A percentile compares a stretch with the other conserved stretches of the same genome.
phyloP scores from a whole-genome alignment of 2,797 vertebrate species.

The Falco columbarius region DNA sequence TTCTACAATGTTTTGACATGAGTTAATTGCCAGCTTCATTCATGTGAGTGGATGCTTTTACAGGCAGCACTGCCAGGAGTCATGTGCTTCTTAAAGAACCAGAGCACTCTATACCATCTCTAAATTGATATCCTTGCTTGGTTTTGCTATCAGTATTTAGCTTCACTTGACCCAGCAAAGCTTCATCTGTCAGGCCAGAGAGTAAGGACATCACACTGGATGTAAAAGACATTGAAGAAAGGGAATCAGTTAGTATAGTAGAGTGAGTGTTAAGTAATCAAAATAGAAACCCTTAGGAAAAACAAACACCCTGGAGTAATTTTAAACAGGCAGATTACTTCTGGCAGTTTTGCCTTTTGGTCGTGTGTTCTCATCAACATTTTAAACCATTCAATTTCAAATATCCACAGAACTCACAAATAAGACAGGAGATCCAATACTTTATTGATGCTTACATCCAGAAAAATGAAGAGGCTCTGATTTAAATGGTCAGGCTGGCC shows the following conservation, averaged over 20 bases:
- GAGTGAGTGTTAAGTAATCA: neutral
- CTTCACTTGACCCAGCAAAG: neutral
- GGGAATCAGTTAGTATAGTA: neutral
- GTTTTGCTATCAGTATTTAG: conserved; percentile 13
- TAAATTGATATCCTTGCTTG: conserved; percentile 20
- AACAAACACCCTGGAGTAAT: neutral
- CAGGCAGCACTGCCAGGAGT: conserved; percentile 35
- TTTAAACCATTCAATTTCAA: conserved; percentile 30
- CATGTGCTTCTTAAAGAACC: conserved; percentile 45
- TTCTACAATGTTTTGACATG: conserved; percentile 70
- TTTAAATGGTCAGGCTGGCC: conserved; percentile 30
- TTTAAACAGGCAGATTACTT: neutral
- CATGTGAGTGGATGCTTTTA: conserved; percentile 56
- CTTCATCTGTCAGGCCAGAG: conserved; percentile 25
- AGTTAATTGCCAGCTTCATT: conserved; percentile 71
- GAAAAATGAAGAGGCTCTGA: conserved; percentile 54
- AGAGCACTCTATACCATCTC: neutral
- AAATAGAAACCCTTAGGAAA: conserved; percentile 30
- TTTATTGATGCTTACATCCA: conserved; percentile 27
- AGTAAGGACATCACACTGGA: neutral
- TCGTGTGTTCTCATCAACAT: conserved; percentile 31
- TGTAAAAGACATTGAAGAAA: neutral
- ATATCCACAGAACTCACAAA: neutral
- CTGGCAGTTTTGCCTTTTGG: neutral
- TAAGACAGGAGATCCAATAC: neutral